phyloP scores from a whole-genome alignment of 2,888 invertebrate species.

The Callosobruchus maculatus region DNA sequence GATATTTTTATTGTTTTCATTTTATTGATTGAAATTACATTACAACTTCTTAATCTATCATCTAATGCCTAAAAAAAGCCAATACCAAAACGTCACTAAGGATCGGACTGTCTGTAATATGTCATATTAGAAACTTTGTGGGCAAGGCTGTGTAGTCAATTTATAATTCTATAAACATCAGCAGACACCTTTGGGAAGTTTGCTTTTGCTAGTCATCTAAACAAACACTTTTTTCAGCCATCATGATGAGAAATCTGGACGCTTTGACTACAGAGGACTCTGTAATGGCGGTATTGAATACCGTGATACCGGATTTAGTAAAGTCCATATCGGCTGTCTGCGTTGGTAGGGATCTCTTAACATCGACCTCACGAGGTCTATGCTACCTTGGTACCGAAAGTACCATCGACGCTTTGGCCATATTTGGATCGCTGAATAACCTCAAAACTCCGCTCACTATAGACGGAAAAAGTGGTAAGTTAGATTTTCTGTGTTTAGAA shows the following conservation, averaged over 20 bases:
- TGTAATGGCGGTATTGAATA: conserved; percentile 77
- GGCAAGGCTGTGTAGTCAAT: too few species aligned
- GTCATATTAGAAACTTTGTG: too few species aligned
- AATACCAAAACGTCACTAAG: too few species aligned
- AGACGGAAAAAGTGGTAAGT: conserved; percentile 49
- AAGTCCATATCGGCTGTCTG: conserved; percentile 81
- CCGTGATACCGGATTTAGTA: conserved; percentile 63
- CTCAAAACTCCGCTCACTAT: conserved; percentile 53
- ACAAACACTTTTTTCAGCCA: conserved; percentile 51
- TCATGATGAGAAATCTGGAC: conserved; percentile 88
- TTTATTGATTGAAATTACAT: too few species aligned
- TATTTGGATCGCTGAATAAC: conserved; percentile 65
- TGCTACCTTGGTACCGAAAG: conserved; percentile 80
- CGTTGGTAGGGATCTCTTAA: conserved; percentile 79
- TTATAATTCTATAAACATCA: too few species aligned
- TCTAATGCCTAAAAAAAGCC: too few species aligned
- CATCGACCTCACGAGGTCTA: conserved; percentile 77
- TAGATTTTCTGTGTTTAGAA: too few species aligned
- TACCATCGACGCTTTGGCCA: conserved; percentile 76
- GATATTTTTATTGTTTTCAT: too few species aligned
- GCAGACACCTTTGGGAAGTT: too few species aligned
- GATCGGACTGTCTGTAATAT: too few species aligned
- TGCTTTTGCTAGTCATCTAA: too few species aligned
- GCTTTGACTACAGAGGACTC: conserved; percentile 90
- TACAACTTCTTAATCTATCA: too few species aligned